Conservation (phyloP, 2,888 invertebrate species). For the Nezara viridula region DNA sequence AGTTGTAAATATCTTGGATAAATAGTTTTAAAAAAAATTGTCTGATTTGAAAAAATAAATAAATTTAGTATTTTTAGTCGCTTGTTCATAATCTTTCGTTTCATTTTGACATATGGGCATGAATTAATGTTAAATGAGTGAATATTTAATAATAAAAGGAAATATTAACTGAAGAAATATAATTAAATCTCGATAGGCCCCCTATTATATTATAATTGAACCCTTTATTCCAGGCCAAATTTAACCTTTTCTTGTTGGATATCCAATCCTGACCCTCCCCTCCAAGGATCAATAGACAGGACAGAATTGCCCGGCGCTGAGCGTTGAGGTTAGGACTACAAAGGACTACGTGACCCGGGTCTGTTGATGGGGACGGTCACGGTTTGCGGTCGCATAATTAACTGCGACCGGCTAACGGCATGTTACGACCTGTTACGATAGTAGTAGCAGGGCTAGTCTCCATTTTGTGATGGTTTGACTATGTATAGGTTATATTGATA, state of each 20-base stretch:
- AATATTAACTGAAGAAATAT: background rate
- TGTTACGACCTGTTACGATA: background rate
- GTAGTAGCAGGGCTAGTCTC: background rate
- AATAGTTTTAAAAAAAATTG: too few relatives aligned
- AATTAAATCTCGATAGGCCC: background rate
- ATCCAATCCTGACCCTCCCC: background rate
- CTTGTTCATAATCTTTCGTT: too few relatives aligned
- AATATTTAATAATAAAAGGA: too few relatives aligned
- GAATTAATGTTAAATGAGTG: too few relatives aligned
- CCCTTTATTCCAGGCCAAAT: background rate
- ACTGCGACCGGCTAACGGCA: background rate
- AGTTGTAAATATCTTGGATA: too few relatives aligned
- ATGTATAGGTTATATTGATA: too few relatives aligned
- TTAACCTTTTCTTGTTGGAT: background rate
- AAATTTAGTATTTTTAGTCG: too few relatives aligned
- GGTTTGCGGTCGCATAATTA: constrained; percentile 18
- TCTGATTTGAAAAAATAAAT: too few relatives aligned
- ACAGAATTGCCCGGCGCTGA: background rate
- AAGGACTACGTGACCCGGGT: background rate
- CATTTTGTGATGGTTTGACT: too few relatives aligned
- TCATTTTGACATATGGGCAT: too few relatives aligned
- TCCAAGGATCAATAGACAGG: background rate
- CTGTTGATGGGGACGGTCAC: background rate
- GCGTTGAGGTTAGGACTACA: background rate
- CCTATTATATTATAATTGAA: background rate